phyloP scores from a whole-genome alignment of 2,888 invertebrate genomes.

The Candidula unifasciata region DNA sequence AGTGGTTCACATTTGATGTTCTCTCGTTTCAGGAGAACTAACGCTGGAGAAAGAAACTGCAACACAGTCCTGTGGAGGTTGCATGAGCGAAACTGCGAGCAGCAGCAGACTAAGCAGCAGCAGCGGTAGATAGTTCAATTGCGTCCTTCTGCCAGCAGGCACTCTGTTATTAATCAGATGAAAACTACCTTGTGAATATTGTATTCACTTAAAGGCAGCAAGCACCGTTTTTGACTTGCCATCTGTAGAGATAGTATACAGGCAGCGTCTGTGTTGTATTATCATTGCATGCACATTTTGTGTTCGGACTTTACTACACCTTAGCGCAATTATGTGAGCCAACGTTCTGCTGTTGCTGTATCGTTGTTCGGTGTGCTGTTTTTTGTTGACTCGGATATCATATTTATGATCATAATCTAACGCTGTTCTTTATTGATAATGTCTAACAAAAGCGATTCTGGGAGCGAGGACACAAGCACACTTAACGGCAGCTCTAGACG shows the following conservation, averaged over 20 bases:
- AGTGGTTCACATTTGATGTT: not conserved
- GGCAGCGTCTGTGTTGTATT: no score
- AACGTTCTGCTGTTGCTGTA: not conserved
- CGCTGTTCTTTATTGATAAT: conserved; percentile 53
- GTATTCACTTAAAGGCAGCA: not conserved
- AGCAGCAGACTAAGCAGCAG: not conserved
- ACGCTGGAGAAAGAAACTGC: not conserved
- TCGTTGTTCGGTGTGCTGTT: not conserved
- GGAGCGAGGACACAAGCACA: conserved; percentile 62
- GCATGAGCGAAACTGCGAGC: conserved; percentile 35
- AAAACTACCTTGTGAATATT: not conserved
- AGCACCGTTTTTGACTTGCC: not conserved
- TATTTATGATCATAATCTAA: conserved; percentile 20
- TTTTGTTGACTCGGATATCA: not conserved
- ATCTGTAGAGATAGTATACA: not conserved
- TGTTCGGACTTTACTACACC: no score
- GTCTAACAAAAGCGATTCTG: conserved; percentile 72
- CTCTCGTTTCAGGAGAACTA: conserved; percentile 19
- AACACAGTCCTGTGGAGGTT: not conserved
- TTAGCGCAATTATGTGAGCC: no score
- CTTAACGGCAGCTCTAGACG: conserved; percentile 32
- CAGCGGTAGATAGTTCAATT: not conserved
- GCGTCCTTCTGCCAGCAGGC: not conserved
- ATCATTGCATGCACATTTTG: no score
- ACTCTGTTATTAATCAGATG: not conserved